These are phyloP conservation scores for Neotoma lepida DNA, from an alignment of 2,113 vertebrate genomes.

Conservation along the genomic window DNA sequence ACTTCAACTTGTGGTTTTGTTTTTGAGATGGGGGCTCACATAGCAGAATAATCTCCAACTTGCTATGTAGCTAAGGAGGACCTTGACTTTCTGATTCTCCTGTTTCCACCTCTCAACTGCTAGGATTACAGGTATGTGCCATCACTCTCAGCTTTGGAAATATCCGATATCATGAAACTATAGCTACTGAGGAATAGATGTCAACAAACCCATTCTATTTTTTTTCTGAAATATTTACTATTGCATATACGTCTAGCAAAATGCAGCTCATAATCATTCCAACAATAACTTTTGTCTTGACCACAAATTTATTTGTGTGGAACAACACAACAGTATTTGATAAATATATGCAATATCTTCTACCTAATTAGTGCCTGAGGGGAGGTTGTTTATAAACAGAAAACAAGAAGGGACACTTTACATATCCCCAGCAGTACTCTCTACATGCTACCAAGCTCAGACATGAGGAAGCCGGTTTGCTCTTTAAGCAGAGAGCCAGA, in stretches of 20 bases:
- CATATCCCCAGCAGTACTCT: conserved; percentile 73
- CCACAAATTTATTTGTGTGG: conserved; percentile 69
- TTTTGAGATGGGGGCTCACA: background rate
- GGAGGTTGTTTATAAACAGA: conserved; percentile 83
- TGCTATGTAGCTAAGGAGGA: background rate
- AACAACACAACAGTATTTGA: conserved; percentile 76
- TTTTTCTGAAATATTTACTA: conserved; percentile 38
- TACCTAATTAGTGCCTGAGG: conserved; percentile 84
- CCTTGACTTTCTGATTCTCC: background rate
- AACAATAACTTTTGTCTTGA: conserved; percentile 68
- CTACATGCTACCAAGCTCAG: conserved; percentile 54
- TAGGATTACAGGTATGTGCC: background rate
- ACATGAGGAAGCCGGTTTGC: conserved; percentile 49
- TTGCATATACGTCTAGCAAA: conserved; percentile 51
- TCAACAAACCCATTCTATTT: background rate
- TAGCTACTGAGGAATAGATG: conserved; percentile 41
- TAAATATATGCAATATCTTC: conserved; percentile 73
- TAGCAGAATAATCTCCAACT: background rate
- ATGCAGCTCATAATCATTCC: conserved; percentile 43
- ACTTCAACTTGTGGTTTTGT: background rate
- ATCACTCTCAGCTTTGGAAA: conserved; percentile 18
- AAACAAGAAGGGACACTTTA: conserved; percentile 76
- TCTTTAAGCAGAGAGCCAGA: conserved; percentile 56
- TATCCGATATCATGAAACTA: background rate
- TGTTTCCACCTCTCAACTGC: background rate